Evolutionary conservation across 2,113 vertebrate genomes (phyloP), one percentile per base, ranked within the genome.

Genomic region (Campylomormyrus numenius): DNA sequence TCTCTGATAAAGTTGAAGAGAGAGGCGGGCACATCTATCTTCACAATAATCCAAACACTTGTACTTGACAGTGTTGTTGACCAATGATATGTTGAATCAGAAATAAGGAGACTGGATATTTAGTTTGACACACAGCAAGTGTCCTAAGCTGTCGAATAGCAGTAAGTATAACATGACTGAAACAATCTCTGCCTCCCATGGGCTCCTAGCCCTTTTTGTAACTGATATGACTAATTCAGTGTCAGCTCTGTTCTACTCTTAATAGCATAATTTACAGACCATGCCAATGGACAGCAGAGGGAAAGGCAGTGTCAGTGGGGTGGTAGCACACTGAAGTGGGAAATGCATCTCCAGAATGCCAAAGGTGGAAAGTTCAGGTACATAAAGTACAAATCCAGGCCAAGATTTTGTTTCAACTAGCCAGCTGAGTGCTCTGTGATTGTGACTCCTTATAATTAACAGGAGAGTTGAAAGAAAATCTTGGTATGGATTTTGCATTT

Each of bases 221-320:
- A 77, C 35, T 19, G 74, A 42, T 48, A 24, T 13, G 9, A n/a
- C 7, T 24, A 48, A 85, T 45, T n/a, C 42, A 48, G 21, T 24
- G 42, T 48, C 19, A n/a, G 7, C 7, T 9, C 45, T 19, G 35
- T 83, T 83, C 39, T 24, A 48, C 7, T 85, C 83, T 48, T 48
- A 21, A 48, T 48, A 19, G 19, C 31, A 48, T 52, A 13, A 27
- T n/a, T 53, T 52, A 50, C 31, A 53, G 11, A 56, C 11, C 48
- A 19, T 50, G 27, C 15, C 50, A 39, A 52, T 53, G 85, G n/a
- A 17, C 9, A n/a, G 35, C 15, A 42, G 35, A n/a, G 52, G 3
- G 9, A 45, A 70, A 21, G 31, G 66, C 27, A 15, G 91, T 87
- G 93, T 93, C 92, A 94, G 93, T 90, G 92, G 89, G 93, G 90